Evolutionary conservation across 2,888 invertebrate genomes (phyloP).

Genomic region (Alcis repandata): DNA sequence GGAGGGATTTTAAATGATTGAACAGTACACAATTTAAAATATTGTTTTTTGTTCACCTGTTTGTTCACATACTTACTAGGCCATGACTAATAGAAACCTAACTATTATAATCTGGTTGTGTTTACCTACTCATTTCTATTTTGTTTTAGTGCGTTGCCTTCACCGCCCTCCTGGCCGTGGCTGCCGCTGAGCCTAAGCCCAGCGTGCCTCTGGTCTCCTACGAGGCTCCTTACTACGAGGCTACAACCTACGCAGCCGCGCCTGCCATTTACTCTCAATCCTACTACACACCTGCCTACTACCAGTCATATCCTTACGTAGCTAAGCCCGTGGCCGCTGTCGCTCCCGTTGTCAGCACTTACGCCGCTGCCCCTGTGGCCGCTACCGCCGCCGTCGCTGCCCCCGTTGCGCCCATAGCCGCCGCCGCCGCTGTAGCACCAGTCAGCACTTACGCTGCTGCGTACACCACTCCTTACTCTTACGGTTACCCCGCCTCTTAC

Average conservation of each 20-base stretch:
- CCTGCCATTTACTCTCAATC: constrained; percentile 14
- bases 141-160: constrained; percentile 20
- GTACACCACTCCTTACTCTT: constrained; percentile 22
- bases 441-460: constrained; percentile 12
- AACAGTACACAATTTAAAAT: too few relatives aligned
- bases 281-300: not conserved
- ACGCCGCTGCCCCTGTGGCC: constrained; percentile 18
- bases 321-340: constrained; percentile 24
- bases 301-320: constrained; percentile 14
- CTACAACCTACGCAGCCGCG: constrained; percentile 9
- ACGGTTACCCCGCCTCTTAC: constrained; percentile 41
- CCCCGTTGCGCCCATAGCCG: not conserved
- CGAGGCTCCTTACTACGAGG: constrained; percentile 22
- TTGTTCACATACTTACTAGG: too few relatives aligned
- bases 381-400: not conserved
- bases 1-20: too few relatives aligned
- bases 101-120: not conserved
- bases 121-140: not conserved
- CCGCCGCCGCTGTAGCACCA: not conserved
- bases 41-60: too few relatives aligned
- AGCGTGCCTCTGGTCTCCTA: constrained; percentile 39
- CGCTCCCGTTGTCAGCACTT: constrained; percentile 40
- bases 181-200: constrained; percentile 33
- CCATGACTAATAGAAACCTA: too few relatives aligned
- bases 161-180: constrained; percentile 41